These are phyloP conservation scores for Drosophila tristis DNA, from an alignment of 1,140 invertebrate genomes.

Conservation along the genomic window DNA sequence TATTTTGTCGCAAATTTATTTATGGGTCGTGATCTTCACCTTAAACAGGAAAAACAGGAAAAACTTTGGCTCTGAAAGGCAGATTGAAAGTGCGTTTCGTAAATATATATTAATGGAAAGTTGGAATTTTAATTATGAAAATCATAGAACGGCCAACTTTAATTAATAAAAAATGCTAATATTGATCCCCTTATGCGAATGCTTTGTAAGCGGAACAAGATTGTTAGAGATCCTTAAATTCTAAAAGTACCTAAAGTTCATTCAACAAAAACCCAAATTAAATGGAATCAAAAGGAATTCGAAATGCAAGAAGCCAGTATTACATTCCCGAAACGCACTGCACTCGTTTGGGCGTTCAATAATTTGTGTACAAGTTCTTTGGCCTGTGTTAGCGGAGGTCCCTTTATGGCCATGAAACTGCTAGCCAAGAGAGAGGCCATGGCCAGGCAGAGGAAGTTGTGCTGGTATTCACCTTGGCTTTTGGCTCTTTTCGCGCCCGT, in stretches of 20 bases:
- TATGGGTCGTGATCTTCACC: conserved; percentile 28
- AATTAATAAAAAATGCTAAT: too few species aligned
- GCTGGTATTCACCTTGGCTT: conserved; percentile 51
- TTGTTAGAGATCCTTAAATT: too few species aligned
- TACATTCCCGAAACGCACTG: conserved; percentile 34
- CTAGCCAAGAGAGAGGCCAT: conserved; percentile 33
- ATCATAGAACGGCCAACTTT: too few species aligned
- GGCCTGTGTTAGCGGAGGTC: conserved; percentile 38
- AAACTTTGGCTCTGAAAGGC: conserved; percentile 10
- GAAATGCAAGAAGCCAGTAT: neutral
- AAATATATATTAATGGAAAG: neutral
- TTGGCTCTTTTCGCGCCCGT: conserved; percentile 44
- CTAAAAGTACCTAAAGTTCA: too few species aligned
- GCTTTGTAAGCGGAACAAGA: too few species aligned
- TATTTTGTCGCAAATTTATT: conserved; percentile 74
- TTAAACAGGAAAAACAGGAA: neutral
- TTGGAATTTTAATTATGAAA: too few species aligned
- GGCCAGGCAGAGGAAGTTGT: conserved; percentile 30
- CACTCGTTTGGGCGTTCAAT: conserved; percentile 60
- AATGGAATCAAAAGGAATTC: too few species aligned
- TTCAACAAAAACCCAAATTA: too few species aligned
- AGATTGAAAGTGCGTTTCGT: neutral
- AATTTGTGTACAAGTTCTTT: conserved; percentile 75
- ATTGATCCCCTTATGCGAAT: too few species aligned
- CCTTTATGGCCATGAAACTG: conserved; percentile 77